Base-by-base conservation (phyloP, 2,888 invertebrate genomes). In the Ligdia adustata region DNA sequence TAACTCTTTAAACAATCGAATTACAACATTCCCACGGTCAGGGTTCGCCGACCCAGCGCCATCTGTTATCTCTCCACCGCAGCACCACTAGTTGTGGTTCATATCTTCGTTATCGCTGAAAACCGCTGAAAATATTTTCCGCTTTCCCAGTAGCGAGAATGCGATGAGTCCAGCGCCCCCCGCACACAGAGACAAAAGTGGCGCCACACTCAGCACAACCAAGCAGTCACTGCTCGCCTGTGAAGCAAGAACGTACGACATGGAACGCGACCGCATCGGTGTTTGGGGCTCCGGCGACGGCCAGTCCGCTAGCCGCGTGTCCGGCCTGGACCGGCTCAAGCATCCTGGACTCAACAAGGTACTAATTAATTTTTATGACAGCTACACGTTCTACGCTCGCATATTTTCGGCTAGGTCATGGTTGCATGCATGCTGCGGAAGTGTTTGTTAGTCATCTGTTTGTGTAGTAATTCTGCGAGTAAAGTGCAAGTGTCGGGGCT, bases 301-400 rank as follows among this genome's bases (percentile, higher is more conserved):
- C 42, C 76, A 87, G 57, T 81, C 90, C 55, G 79, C 90, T 60
- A 91, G 91, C 72, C 90, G 90, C 46, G 73, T 92, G 42, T 90
- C 93, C 42, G 94, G 95, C 44, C 88, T 94, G 56, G 94, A 94
- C 79, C 92, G 92, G 55, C 86, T 95, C 31, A 91, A 92, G 51
- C 91, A 93, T 72, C 93, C 94, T 1, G 91, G 92, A 45, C 88
- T 94, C 5, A 94, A 94, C 77, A 95, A 95, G 94, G 95, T 94
- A 77, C 62, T 72, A 54, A 7, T 9, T 5, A 9, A 0, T 1
- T 9, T 13, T 18, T 9, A 15, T 13, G 2, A 26, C 18, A 22
- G 22, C 48, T 47, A n/a, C n/a, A n/a, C 9, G 26, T 28, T 55
- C 65, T 65, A 55, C 51, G 57, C 62, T 57, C 61, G 57, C 53